Evolutionary conservation across 23 tunicate species (phyloP), one percentile per base, ranked within the genome.

Genomic region (Ascidia mentula): DNA sequence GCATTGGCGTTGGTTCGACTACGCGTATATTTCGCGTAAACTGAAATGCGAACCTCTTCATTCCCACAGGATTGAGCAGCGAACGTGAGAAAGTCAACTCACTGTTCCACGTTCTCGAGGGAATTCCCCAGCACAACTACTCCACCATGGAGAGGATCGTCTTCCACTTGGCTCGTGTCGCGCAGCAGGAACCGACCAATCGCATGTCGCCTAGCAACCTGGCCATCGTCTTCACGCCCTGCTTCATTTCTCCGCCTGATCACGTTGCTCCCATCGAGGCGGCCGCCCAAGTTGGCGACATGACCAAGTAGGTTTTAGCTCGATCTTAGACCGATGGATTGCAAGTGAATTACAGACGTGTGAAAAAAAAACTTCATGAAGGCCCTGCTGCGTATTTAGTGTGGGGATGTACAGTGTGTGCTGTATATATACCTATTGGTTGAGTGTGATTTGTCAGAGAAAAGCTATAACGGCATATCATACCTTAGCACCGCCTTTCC

Each of bases 81-180:
- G 83, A 88, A 40, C 82, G 81, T n/a, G 92, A 88, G 72, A 76
- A 77, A 74, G 60, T 76, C 37, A 69, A 40, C 37, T 53, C 85
- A 4, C 72, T 88, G n/a, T 72, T 76, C 82, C 37, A 36, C 40
- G 81, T 88, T 0, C 82, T 88, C 34, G 85, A 88, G 30, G 92
- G 76, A 24, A 77, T 88, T 28, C 92, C 92, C 36, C 60, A 39
- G 72, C 92, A 88, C 78, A 83, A 88, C 73, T 79, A 82, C 82
- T 80, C 81, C 38, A 88, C 88, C 6, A 45, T 89, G 46, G 94
- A 89, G 69, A 79, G 94, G 4, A 74, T 89, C 71, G 69, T 89
- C 65, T 89, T 89, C 81, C 94, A 89, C 38, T 76, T 89, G 13
- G 88, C 88, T 69, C 80, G 94, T n/a, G 94, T 89, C 31, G 88